Percentiles rank a stretch among this genome's conserved stretches.
Conservation (phyloP, 2,113 vertebrate genomes). For the Atrichornis clamosus region DNA sequence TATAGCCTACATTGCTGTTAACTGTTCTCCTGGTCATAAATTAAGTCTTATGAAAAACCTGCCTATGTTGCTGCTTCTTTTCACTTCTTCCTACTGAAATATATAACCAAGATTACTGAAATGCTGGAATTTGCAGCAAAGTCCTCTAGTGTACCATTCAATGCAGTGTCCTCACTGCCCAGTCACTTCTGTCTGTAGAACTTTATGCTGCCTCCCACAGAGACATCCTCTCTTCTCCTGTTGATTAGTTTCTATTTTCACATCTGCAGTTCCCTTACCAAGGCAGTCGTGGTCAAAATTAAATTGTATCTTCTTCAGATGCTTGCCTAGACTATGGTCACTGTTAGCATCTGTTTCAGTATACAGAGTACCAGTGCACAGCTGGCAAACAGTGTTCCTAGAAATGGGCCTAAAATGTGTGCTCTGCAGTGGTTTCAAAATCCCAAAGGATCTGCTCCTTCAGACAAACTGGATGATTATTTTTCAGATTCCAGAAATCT, state of each 20-base stretch:
- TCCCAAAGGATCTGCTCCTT: background rate
- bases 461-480: background rate
- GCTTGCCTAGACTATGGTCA: background rate
- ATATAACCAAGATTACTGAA: background rate
- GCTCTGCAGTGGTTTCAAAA: background rate
- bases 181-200: background rate
- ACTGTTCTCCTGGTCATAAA: background rate
- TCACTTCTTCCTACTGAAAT: background rate
- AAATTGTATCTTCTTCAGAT: background rate
- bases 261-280: background rate
- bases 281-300: background rate
- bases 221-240: background rate
- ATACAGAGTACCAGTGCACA: background rate
- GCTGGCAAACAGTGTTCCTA: background rate
- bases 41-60: background rate
- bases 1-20: background rate
- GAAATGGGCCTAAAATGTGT: background rate
- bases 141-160: background rate
- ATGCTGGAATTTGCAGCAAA: background rate
- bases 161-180: background rate
- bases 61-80: background rate
- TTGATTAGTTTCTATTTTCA: background rate
- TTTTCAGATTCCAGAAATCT: constrained; percentile 23
- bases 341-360: background rate
- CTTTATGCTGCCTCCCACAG: background rate